Evolutionary conservation across 92 coral and sea anemone genomes (phyloP).

Genomic region (Porites rus): DNA sequence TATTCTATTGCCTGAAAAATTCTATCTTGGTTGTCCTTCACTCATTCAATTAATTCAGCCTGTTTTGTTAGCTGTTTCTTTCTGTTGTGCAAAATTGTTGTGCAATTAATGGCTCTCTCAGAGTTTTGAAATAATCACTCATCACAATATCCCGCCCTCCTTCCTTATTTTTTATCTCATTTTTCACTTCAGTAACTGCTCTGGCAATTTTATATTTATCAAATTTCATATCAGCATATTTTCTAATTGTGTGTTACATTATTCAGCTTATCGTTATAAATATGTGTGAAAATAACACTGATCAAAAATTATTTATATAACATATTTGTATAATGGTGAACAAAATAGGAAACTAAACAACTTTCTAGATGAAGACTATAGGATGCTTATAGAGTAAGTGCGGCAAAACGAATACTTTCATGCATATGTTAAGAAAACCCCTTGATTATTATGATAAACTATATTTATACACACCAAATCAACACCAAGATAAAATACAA

Average conservation of each 20-base stretch:
- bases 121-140: neutral
- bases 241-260: neutral
- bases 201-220: neutral
- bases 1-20: no score
- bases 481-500: neutral
- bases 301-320: no score
- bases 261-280: no score
- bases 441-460: neutral
- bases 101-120: neutral
- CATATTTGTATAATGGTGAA: neutral
- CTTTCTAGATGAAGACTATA: neutral
- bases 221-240: neutral
- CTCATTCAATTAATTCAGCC: no score
- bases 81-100: no score
- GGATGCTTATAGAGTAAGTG: neutral
- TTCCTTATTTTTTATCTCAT: neutral
- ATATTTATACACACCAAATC: neutral
- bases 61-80: no score
- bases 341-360: neutral
- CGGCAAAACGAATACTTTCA: slow-evolving; percentile 26
- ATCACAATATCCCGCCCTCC: neutral
- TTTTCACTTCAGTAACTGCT: slow-evolving; percentile 8
- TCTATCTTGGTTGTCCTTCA: no score
- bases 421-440: neutral
- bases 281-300: no score